These are phyloP conservation scores for Allacma fusca DNA, from an alignment of 2,888 invertebrate species.

Conservation along the genomic window DNA sequence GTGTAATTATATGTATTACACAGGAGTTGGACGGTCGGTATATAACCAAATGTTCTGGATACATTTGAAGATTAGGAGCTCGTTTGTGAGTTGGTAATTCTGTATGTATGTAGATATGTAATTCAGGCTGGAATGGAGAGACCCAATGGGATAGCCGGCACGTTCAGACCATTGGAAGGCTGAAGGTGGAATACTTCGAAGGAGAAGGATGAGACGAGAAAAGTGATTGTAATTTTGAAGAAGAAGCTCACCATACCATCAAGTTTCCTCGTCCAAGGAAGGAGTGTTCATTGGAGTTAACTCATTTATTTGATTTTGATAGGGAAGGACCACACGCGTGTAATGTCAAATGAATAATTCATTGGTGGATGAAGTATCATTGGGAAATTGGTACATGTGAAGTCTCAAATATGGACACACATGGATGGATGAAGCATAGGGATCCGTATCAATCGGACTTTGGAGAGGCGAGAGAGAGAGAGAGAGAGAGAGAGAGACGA, in stretches of 20 bases:
- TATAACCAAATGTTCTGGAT: too few species aligned
- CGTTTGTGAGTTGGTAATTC: too few species aligned
- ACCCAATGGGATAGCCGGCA: background rate
- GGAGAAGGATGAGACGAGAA: constrained; percentile 35
- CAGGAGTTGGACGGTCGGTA: too few species aligned
- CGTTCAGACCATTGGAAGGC: background rate
- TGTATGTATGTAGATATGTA: too few species aligned
- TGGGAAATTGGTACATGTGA: constrained; percentile 13
- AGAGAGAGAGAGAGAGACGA: constrained; percentile 1
- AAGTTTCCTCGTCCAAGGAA: constrained; percentile 42
- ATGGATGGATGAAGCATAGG: constrained; percentile 38
- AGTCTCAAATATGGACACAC: constrained; percentile 22
- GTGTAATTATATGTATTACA: too few species aligned
- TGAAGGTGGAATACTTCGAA: constrained; percentile 18
- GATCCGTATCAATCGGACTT: constrained; percentile 41
- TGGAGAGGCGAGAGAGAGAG: background rate
- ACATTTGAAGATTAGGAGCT: too few species aligned
- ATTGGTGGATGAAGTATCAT: constrained; percentile 38
- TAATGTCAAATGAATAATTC: constrained; percentile 62
- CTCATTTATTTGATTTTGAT: constrained; percentile 61
- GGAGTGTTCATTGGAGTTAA: constrained; percentile 43
- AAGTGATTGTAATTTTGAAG: constrained; percentile 29
- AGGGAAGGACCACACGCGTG: constrained; percentile 61
- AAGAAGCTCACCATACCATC: constrained; percentile 26
- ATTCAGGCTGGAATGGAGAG: too few species aligned